Percentiles rank a stretch among this genome's conserved stretches.
Evolutionary conservation across 2,797 vertebrate genomes (phyloP).

Genomic region (Crypturellus tataupa): DNA sequence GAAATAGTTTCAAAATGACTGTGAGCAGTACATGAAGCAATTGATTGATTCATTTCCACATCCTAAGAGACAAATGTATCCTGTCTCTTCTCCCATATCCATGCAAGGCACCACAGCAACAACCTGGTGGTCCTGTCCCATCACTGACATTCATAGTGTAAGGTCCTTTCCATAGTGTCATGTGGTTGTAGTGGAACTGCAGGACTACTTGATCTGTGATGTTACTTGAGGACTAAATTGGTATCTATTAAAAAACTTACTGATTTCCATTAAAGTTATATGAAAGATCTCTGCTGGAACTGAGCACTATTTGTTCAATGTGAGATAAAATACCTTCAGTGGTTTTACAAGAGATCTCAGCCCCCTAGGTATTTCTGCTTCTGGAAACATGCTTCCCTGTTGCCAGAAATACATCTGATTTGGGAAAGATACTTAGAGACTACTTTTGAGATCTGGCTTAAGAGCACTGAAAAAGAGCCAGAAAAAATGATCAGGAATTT

Average conservation of each 20-base stretch:
- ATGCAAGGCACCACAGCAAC: not conserved
- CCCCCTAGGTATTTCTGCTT: not conserved
- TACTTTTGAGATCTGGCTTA: not conserved
- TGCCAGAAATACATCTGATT: not conserved
- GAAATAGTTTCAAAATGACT: not conserved
- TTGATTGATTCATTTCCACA: not conserved
- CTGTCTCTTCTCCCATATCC: not conserved
- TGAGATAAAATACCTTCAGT: constrained; percentile 3
- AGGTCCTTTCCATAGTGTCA: not conserved
- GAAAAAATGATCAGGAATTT: not conserved
- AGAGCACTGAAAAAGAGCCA: not conserved
- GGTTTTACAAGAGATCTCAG: not conserved
- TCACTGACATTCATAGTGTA: not conserved
- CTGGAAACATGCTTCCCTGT: not conserved
- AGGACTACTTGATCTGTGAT: not conserved
- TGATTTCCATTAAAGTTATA: not conserved
- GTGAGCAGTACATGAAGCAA: not conserved
- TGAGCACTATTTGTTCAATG: constrained; percentile 5
- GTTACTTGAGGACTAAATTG: not conserved
- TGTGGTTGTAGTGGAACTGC: not conserved
- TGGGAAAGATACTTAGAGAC: not conserved
- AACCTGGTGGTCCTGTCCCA: not conserved
- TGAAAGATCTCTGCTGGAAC: not conserved
- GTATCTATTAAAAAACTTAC: not conserved
- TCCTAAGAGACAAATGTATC: not conserved